Conservation (phyloP, 1,140 invertebrate species). For the Leptopilina boulardi region DNA sequence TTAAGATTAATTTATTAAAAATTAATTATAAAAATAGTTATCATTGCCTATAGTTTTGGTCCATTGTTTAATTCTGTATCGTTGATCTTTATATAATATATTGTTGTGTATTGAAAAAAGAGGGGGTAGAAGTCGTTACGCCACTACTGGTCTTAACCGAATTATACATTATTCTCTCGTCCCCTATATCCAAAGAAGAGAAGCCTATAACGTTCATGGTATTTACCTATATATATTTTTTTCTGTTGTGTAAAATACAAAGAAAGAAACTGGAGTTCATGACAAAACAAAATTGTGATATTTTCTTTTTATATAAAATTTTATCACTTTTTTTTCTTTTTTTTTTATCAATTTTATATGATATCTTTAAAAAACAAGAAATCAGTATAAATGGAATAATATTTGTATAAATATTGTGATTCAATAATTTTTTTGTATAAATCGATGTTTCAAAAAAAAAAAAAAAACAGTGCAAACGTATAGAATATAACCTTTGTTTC, state of each 20-base stretch:
- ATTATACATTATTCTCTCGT: neutral
- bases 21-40: too few relatives aligned
- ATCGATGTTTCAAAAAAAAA: constrained; percentile 21
- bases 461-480: constrained; percentile 20
- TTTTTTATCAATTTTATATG: neutral
- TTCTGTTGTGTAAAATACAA: neutral
- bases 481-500: neutral
- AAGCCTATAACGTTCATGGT: neutral
- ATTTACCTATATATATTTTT: neutral
- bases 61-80: too few relatives aligned
- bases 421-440: neutral
- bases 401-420: neutral
- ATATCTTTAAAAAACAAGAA: neutral
- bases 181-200: constrained; percentile 8
- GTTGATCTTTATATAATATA: too few relatives aligned
- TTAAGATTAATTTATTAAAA: too few relatives aligned
- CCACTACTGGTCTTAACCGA: neutral
- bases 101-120: too few relatives aligned
- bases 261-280: neutral
- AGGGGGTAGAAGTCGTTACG: neutral
- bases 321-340: too few relatives aligned
- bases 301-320: too few relatives aligned
- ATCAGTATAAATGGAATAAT: neutral
- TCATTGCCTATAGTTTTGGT: too few relatives aligned
- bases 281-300: too few relatives aligned